A percentile compares a stretch with the other conserved stretches of the same genome.
Conservation (phyloP, 2,113 vertebrate genomes). For the Dinomys branickii region DNA sequence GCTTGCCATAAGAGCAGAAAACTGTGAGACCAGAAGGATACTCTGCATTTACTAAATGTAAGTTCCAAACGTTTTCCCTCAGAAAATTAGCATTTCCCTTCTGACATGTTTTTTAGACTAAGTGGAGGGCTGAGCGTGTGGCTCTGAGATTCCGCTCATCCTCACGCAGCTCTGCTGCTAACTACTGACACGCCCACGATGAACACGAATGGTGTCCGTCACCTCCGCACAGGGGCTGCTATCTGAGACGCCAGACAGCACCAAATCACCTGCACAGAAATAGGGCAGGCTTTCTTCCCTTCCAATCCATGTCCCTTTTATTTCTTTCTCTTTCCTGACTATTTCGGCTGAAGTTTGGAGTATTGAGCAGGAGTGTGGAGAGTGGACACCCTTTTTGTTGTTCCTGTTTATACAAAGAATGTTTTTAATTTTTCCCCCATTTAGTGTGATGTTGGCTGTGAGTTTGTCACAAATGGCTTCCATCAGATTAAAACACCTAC, state of each 20-base stretch:
- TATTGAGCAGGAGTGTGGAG: background rate
- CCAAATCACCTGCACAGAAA: background rate
- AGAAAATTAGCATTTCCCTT: background rate
- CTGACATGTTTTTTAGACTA: background rate
- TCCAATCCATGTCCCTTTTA: background rate
- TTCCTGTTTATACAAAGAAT: background rate
- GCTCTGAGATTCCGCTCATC: background rate
- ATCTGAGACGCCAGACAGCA: background rate
- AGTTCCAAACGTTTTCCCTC: background rate
- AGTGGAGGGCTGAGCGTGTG: background rate
- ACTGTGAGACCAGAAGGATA: background rate
- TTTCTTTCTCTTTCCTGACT: background rate
- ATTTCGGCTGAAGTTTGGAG: background rate
- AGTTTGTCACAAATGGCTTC: background rate
- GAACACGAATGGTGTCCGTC: background rate
- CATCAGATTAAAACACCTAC: background rate
- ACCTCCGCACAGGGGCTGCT: background rate
- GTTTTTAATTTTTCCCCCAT: background rate
- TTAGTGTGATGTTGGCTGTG: background rate
- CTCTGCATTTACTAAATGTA: background rate
- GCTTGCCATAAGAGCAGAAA: constrained; percentile 3
- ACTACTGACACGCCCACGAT: background rate
- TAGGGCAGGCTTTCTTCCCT: background rate
- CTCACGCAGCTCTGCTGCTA: background rate
- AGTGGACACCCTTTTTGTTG: background rate